Base-by-base conservation (phyloP, 2,113 vertebrate species). In the Rhinolophus sinicus region DNA sequence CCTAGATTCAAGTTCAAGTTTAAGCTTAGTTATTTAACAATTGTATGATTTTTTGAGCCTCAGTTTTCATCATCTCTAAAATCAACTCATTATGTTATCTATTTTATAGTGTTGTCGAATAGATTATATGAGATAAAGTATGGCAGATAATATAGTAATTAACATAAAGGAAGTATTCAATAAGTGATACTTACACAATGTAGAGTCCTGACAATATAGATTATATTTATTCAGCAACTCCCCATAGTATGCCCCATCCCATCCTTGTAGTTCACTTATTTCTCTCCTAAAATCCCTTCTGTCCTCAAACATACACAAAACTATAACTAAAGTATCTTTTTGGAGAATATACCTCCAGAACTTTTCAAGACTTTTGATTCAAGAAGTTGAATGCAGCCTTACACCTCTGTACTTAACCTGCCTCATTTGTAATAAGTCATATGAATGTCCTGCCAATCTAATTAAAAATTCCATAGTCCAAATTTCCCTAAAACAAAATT, bases 1-100 rank as follows among this genome's bases (percentile, higher is more conserved):
- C 15, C 33, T 69, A 4, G 6, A 13, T 50, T 50, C 52, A 54
- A 54, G 6, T 80, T 96, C 35, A 64, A 81, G 1, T 86, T 78
- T 4, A 82, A 88, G 22, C 24, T 84, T 56, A 83, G 16, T 52
- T 81, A 77, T 69, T 92, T 77, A 77, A 40, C 65, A 62, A 84
- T 52, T 80, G 8, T 58, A 5, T 82, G n/a, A 60, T 52, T 40
- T 97, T 44, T 86, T 52, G 14, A 76, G 72, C 14, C 14, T 87
- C 40, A n/a, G 16, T 50, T 54, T 56, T 80, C 60, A 81, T 92
- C 3, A 58, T 28, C 16, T 35, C 30, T 65, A 85, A 85, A 70
- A 56, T 62, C 30, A 80, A 35, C 0, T 72, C 22, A 40, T 75
- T 15, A 12, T 35, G n/a, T 89, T 52, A 54, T 8, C 1, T 69